Evolutionary conservation across 2,888 invertebrate genomes (phyloP).

Genomic region (Stegana nigrithorax): DNA sequence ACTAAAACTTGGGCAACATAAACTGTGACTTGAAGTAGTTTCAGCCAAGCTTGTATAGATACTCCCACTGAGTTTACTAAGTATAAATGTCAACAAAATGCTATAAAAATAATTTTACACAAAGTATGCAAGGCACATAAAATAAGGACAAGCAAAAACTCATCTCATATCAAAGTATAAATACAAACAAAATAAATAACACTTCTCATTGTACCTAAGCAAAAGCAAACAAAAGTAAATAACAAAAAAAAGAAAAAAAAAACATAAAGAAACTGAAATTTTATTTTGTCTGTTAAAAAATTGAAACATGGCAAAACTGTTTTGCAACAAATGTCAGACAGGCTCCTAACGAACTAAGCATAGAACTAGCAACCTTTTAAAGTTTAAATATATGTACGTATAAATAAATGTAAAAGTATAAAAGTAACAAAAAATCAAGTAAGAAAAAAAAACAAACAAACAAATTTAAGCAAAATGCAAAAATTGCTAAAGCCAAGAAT

Average conservation of each 20-base stretch:
- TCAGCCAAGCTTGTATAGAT: no score
- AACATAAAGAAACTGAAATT: slow-evolving; percentile 4
- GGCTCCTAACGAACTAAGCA: neutral
- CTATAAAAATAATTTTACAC: no score
- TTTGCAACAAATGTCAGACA: neutral
- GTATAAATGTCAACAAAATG: no score
- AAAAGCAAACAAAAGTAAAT: neutral
- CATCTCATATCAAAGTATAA: slow-evolving; percentile 6
- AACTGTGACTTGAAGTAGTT: no score
- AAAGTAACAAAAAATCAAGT: neutral
- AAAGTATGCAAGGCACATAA: no score
- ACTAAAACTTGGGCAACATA: no score
- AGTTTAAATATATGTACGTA: neutral
- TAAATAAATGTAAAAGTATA: neutral
- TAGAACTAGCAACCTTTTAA: neutral
- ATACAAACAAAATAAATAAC: neutral
- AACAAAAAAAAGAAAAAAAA: neutral
- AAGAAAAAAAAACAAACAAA: neutral
- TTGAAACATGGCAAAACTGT: neutral
- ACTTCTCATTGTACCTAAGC: slow-evolving; percentile 1
- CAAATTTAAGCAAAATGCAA: neutral
- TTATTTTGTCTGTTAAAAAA: neutral
- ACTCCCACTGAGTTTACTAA: no score
- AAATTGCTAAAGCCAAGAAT: no score
- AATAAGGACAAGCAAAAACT: no score